Base-by-base conservation (phyloP, 2,888 invertebrate genomes). In the Dyspetes luteomarginatus region DNA sequence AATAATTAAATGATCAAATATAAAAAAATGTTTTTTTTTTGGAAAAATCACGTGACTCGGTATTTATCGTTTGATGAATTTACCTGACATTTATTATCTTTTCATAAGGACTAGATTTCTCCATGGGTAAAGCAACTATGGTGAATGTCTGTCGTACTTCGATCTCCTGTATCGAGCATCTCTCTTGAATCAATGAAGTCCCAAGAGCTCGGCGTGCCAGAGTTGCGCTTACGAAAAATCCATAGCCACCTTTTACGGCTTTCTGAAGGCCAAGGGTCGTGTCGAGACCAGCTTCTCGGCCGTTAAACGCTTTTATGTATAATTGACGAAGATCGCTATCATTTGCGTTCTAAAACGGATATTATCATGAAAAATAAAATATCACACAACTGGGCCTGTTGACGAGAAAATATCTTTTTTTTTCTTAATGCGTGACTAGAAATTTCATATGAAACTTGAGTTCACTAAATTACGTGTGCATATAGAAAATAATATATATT, bases 171-270 rank as follows among this genome's bases (percentile, higher is more conserved):
- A 95, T 91, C 0, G 93, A 93, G 83, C 94, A 95, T 4, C 92
- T 90, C 75, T 91, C 91, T 72, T 91, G 92, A 43, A 92, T 90
- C 1, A 92, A 87, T 2, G 92, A 89, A 36, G 90, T 90, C 55
- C 89, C 88, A 1, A 93, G 90, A 0, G 94, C 93, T 17, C 93
- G 92, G 9, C 95, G 92, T 0, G 95, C 95, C 0, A 93, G 91
- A 12, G 94, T 93, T 55, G 94, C 94, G n/a, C 94, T 94, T 0
- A 94, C 94, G 85, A 95, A 95, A 87, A 95, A 94, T 5, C 94
- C 95, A 79, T 94, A 95, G 82, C 94, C 93, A 36, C 94, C 94
- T 28, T 91, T 87, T 0, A 92, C 88, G 0, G 94, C 94, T 28
- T 93, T 93, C 4, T 93, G 90, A 4, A 95, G 87, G 0, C 95